These are phyloP conservation scores for Agrenia bidenticulata DNA, from an alignment of 2,888 invertebrate genomes.

Conservation along the genomic window DNA sequence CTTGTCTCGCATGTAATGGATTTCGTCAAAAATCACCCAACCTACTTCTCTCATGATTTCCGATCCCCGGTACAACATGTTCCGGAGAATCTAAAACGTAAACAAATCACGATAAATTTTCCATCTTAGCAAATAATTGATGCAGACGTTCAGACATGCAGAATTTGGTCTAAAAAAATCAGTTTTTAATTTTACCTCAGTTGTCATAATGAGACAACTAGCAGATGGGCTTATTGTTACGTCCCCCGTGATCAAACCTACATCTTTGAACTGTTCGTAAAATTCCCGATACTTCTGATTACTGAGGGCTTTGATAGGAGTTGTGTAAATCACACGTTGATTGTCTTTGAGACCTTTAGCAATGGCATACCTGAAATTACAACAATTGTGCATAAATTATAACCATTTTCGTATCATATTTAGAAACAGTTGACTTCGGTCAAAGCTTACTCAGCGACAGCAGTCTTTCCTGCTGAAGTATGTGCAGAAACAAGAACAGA, in stretches of 20 bases:
- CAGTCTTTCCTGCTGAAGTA: slow-evolving; percentile 99
- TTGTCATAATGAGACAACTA: slow-evolving; percentile 98
- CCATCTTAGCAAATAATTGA: slow-evolving; percentile 1
- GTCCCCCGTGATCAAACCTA: slow-evolving; percentile 97
- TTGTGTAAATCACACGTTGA: slow-evolving; percentile 98
- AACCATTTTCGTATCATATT: neutral
- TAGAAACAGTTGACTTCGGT: neutral
- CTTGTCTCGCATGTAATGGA: slow-evolving; percentile 99
- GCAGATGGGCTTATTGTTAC: slow-evolving; percentile 98
- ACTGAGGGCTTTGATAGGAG: slow-evolving; percentile 97
- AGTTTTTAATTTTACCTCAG: slow-evolving; percentile 74
- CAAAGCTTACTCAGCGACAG: slow-evolving; percentile 82
- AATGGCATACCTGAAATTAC: slow-evolving; percentile 75
- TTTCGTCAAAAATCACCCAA: slow-evolving; percentile 99
- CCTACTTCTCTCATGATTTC: slow-evolving; percentile 99
- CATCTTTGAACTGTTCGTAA: slow-evolving; percentile 94
- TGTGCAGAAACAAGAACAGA: slow-evolving; percentile 98
- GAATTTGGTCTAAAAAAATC: too few relatives aligned
- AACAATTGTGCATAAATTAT: slow-evolving; percentile 1
- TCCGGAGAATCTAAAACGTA: slow-evolving; percentile 76
- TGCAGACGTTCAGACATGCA: neutral
- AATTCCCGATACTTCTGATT: slow-evolving; percentile 99
- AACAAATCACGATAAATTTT: neutral
- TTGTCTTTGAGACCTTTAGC: slow-evolving; percentile 90
- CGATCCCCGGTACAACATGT: slow-evolving; percentile 97